These are phyloP conservation scores for Limnodromus scolopaceus DNA, from an alignment of 2,797 vertebrate genomes.

Conservation along the genomic window DNA sequence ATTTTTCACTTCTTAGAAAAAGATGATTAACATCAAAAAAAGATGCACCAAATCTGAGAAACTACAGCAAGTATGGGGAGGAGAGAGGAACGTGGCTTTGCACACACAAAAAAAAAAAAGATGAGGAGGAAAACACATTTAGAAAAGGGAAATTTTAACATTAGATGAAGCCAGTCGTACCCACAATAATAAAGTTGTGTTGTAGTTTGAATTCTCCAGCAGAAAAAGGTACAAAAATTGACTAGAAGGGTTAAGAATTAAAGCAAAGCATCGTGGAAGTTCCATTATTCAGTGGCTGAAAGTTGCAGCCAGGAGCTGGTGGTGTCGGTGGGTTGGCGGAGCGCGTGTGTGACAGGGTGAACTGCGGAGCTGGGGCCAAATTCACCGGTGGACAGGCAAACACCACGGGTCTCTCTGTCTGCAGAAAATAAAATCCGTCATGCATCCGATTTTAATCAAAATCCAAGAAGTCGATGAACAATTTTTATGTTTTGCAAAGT, in stretches of 20 bases:
- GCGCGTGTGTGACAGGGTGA: fast-evolving
- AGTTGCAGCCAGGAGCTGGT: background rate
- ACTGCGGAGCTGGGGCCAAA: fast-evolving
- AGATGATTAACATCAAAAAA: background rate
- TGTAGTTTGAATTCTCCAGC: background rate
- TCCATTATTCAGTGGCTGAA: background rate
- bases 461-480: background rate
- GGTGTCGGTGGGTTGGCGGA: background rate
- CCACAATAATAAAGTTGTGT: background rate
- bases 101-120: background rate
- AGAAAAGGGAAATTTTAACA: background rate
- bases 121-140: background rate
- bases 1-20: background rate
- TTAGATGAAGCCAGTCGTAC: background rate
- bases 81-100: background rate
- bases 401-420: background rate
- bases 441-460: background rate
- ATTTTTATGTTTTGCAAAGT: background rate
- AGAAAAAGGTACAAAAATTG: background rate
- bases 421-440: background rate
- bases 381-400: background rate
- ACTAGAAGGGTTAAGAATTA: background rate
- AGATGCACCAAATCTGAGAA: background rate
- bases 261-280: background rate
- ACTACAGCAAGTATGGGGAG: background rate